These are phyloP conservation scores for Athrips mouffetella DNA, from an alignment of 2,888 invertebrate species.

Conservation along the genomic window DNA sequence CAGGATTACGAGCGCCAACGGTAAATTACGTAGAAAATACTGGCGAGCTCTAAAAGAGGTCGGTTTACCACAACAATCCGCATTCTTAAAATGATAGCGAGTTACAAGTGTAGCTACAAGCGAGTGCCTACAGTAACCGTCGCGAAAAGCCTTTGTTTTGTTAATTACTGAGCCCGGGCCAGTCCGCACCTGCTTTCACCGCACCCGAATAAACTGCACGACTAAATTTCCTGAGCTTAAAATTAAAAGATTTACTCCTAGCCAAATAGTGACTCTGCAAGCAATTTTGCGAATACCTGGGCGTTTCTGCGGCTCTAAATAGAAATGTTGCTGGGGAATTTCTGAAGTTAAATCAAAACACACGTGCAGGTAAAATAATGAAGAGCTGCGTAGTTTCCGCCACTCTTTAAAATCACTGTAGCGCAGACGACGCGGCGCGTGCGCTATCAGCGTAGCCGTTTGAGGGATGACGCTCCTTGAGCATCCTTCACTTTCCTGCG, in stretches of 20 bases:
- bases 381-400: too few species aligned
- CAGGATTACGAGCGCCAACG: slow-evolving; percentile 14
- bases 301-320: too few species aligned
- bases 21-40: slow-evolving; percentile 23
- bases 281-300: slow-evolving; percentile 13
- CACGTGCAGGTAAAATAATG: too few species aligned
- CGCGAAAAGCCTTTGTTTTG: slow-evolving; percentile 65
- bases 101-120: slow-evolving; percentile 21
- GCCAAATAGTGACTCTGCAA: slow-evolving; percentile 41
- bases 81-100: slow-evolving; percentile 57
- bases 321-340: too few species aligned
- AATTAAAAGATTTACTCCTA: slow-evolving; percentile 57
- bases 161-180: slow-evolving; percentile 61
- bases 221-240: slow-evolving; percentile 58
- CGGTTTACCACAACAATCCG: slow-evolving; percentile 42
- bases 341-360: too few species aligned
- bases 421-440: slow-evolving; percentile 37
- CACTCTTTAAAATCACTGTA: too few species aligned
- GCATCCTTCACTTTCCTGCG: slow-evolving; percentile 33
- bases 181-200: slow-evolving; percentile 60
- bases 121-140: slow-evolving; percentile 44
- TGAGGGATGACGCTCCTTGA: slow-evolving; percentile 30
- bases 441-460: slow-evolving; percentile 46
- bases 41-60: slow-evolving; percentile 30
- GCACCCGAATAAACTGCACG: slow-evolving; percentile 56